Evolutionary conservation across 2,113 vertebrate genomes (phyloP).

Genomic region (Actenoides hombroni): DNA sequence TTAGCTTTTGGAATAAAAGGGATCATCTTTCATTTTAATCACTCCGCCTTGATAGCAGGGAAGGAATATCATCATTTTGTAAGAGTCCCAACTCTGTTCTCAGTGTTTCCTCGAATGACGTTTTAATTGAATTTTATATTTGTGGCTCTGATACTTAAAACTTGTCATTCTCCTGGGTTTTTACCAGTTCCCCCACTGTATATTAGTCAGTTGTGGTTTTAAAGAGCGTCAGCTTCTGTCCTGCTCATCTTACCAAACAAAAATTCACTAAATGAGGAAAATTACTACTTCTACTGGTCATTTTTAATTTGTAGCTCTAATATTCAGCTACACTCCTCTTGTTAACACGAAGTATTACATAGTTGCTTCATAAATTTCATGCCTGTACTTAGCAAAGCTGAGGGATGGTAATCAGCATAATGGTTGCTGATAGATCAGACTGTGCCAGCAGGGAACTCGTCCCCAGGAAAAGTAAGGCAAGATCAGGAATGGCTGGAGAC

Average conservation of each 20-base stretch:
- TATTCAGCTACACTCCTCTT: neutral
- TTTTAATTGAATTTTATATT: conserved; percentile 13
- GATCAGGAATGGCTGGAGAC: neutral
- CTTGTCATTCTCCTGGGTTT: neutral
- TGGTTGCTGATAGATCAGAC: neutral
- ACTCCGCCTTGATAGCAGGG: neutral
- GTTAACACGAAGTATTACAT: neutral
- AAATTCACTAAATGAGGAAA: neutral
- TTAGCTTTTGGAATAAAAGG: conserved; percentile 22
- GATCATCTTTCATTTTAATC: conserved; percentile 42
- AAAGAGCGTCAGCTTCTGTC: neutral
- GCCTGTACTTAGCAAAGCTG: conserved; percentile 1
- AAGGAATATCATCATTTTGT: neutral
- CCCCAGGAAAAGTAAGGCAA: neutral
- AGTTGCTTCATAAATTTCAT: neutral
- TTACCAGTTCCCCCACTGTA: neutral
- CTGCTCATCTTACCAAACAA: neutral
- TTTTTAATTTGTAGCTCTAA: neutral
- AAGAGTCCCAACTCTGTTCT: neutral
- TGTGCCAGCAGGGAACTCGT: neutral
- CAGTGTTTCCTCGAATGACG: neutral
- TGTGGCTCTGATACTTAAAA: neutral
- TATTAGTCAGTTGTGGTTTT: neutral
- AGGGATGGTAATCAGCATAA: neutral
- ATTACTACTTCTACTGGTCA: neutral